These are phyloP conservation scores for Megalurothrips usitatus DNA, from an alignment of 2,888 invertebrate species.

Conservation along the genomic window DNA sequence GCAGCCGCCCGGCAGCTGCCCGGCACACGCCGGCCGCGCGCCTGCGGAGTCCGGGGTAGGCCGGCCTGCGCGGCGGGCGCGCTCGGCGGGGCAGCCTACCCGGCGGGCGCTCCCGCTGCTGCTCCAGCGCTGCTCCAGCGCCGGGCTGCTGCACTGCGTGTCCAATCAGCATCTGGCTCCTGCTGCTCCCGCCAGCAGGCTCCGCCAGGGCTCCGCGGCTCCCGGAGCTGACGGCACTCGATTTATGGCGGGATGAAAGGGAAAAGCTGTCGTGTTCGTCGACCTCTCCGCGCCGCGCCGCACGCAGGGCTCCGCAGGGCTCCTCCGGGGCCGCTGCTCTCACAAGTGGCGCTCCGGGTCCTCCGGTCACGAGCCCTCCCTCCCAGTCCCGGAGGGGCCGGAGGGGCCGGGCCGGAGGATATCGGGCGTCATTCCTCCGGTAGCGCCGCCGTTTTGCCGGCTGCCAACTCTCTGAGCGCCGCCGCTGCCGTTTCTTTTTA, in stretches of 20 bases:
- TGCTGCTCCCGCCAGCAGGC: no score
- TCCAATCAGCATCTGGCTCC: neutral
- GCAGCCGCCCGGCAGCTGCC: no score
- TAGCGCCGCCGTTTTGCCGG: neutral
- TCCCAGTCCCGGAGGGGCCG: neutral
- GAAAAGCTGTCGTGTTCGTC: neutral
- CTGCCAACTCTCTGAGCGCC: neutral
- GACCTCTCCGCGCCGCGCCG: neutral
- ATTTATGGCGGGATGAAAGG: slow-evolving; percentile 1
- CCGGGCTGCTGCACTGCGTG: neutral
- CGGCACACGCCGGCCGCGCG: no score
- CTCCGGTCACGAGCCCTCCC: neutral
- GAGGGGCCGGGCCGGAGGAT: neutral
- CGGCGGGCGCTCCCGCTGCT: no score
- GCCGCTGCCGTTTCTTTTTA: neutral
- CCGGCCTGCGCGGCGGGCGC: no score
- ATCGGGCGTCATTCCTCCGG: neutral
- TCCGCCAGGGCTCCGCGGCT: no score
- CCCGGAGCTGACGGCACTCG: no score
- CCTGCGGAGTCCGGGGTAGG: no score
- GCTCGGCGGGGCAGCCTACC: no score
- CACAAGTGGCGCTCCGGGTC: no score
- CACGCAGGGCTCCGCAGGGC: neutral
- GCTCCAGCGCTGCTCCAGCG: no score
- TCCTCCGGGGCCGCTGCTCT: neutral